phyloP scores from a whole-genome alignment of 2,113 vertebrate genomes.

The Beaufortia kweichowensis region DNA sequence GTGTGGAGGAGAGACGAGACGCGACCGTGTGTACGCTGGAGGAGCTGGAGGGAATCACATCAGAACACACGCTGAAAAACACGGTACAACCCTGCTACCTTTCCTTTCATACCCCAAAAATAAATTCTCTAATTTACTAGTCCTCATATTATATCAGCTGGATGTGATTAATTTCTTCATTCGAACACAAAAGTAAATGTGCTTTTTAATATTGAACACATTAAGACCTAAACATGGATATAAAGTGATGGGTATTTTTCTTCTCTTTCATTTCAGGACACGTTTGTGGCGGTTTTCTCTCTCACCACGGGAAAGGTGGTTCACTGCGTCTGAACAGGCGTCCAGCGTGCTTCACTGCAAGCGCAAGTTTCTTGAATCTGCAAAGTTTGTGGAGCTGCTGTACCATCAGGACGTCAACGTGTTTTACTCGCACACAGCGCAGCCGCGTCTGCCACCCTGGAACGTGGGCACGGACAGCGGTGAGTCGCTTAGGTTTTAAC shows the following conservation, averaged over 20 bases:
- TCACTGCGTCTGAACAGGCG: constrained; percentile 84
- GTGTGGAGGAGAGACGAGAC: constrained; percentile 69
- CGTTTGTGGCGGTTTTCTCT: constrained; percentile 85
- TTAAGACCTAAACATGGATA: no score
- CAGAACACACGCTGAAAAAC: constrained; percentile 86
- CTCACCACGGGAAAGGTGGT: constrained; percentile 81
- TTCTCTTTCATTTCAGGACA: no score
- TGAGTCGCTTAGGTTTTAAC: not conserved
- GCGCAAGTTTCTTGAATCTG: constrained; percentile 79
- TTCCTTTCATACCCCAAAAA: not conserved
- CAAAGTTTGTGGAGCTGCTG: constrained; percentile 84
- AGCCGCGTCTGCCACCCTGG: constrained; percentile 83
- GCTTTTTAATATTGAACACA: no score
- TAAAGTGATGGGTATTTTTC: no score
- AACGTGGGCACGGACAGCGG: constrained; percentile 61
- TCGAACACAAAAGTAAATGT: no score
- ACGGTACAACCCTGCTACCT: constrained; percentile 71
- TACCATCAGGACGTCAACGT: constrained; percentile 85
- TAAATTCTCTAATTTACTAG: no score
- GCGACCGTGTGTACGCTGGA: constrained; percentile 73
- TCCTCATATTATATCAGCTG: no score
- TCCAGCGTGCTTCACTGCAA: constrained; percentile 80
- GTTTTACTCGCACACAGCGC: constrained; percentile 82
- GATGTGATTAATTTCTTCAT: no score
- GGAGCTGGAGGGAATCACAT: constrained; percentile 80